A percentile compares a stretch with the other conserved stretches of the same genome.
These are phyloP conservation scores for Peromyscus polionotus DNA, from an alignment of 2,113 vertebrate species.

Conservation along the genomic window DNA sequence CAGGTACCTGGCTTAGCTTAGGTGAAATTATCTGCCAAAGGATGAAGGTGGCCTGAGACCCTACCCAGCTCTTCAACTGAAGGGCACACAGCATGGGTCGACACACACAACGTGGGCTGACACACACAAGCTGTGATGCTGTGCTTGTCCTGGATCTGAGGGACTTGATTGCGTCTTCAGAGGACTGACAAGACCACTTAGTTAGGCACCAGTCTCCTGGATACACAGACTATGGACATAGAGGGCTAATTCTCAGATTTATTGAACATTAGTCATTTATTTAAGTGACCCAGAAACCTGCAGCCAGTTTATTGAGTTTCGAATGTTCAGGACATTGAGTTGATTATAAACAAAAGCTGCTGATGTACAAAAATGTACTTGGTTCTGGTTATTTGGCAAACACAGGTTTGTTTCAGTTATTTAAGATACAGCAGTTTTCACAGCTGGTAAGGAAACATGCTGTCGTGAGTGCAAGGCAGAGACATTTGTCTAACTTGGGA, in stretches of 20 bases:
- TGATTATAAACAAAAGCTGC: slow-evolving; percentile 6
- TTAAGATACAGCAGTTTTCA: not conserved
- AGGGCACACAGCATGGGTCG: not conserved
- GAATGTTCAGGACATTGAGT: not conserved
- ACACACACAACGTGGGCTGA: too few species aligned
- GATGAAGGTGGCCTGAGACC: not conserved
- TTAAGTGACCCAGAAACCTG: slow-evolving; percentile 12
- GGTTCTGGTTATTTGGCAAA: slow-evolving; percentile 21
- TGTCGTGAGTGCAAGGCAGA: not conserved
- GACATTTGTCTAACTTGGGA: not conserved
- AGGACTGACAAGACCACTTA: not conserved
- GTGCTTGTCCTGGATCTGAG: not conserved
- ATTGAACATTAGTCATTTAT: not conserved
- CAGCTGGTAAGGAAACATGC: not conserved
- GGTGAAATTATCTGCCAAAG: not conserved
- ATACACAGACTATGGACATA: not conserved
- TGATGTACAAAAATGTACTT: slow-evolving; percentile 5
- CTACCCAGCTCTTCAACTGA: not conserved
- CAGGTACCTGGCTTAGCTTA: not conserved
- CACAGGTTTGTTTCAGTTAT: not conserved
- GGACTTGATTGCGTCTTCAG: not conserved
- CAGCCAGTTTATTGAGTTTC: not conserved
- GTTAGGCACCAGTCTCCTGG: not conserved
- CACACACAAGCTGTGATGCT: not conserved
- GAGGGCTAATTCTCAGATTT: not conserved